Percentiles rank a stretch among this genome's conserved stretches.
Conservation (phyloP, 2,797 vertebrate genomes). For the Petrocephalus sullivani region DNA sequence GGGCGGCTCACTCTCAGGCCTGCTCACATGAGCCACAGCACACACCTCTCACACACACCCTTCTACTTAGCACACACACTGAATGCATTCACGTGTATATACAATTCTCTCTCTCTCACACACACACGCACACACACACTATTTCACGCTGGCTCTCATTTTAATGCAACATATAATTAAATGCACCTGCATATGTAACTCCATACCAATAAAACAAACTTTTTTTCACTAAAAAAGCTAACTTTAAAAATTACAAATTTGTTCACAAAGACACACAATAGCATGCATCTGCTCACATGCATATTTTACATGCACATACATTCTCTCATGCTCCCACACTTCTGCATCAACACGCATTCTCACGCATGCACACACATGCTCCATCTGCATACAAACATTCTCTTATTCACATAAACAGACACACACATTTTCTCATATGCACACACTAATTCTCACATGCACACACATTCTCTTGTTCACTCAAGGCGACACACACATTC, state of each 20-base stretch:
- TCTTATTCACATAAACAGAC: background rate
- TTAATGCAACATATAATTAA: slow-evolving; percentile 9
- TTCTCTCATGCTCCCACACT: background rate
- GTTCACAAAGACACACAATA: background rate
- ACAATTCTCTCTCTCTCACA: background rate
- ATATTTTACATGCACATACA: background rate
- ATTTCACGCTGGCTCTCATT: background rate
- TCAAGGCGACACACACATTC: background rate
- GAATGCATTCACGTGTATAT: background rate
- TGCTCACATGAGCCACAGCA: background rate
- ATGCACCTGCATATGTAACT: background rate
- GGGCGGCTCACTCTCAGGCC: background rate
- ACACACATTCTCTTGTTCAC: too few species aligned
- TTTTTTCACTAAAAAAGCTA: background rate
- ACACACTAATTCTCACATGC: background rate
- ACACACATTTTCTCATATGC: background rate
- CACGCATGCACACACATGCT: background rate
- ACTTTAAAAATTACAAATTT: background rate
- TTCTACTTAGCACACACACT: background rate
- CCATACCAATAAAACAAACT: background rate
- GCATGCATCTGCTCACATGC: background rate
- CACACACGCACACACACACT: background rate
- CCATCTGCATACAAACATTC: background rate
- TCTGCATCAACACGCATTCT: background rate
- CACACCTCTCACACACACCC: too few species aligned